Evolutionary conservation across 2,113 vertebrate genomes (phyloP), one percentile per base, ranked within the genome.

Genomic region (Nothocercus julius): DNA sequence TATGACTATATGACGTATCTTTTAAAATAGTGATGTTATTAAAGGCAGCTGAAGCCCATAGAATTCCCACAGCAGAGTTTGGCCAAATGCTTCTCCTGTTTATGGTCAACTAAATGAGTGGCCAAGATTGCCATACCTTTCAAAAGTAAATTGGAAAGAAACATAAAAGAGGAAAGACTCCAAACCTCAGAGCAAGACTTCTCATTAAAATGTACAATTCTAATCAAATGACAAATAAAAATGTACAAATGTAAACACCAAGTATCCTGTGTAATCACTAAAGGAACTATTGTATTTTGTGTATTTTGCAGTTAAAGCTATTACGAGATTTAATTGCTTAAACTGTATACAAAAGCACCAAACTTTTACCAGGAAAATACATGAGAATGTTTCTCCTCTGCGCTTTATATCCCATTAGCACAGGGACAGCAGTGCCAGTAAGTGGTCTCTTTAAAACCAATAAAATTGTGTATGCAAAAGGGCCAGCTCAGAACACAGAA

Each of bases 1-100:
- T 95, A 87, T 89, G 83, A 66, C 58, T 92, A 47, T 94, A 82
- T 86, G 73, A 88, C 86, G 95, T 95, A 74, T 87, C 94, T 90
- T 95, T 93, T 13, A 27, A 70, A 90, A 90, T 32, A 42, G 34
- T 56, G 61, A 90, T 87, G 28, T 51, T 75, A 13, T 79, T 92
- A 94, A 91, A 90, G 25, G 44, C 45, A 90, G 58, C 63, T 95
- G 94, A 94, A 89, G 24, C 9, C 56, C 25, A 58, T 56, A 76
- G 36, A 38, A 18, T 45, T 88, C 20, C 28, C n/a, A 6, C 15
- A 47, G 51, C 40, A 81, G 58, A 89, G 68, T 69, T 83, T 70
- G 40, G 61, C 11, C 11, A 86, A 80, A 68, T 82, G 32, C 17
- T 36, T 87, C 45, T 69, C 21, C 27, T 4, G 16, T 44, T 3